Evolutionary conservation across 2,797 vertebrate genomes (phyloP).

Genomic region (Yasuhikotakia modesta): DNA sequence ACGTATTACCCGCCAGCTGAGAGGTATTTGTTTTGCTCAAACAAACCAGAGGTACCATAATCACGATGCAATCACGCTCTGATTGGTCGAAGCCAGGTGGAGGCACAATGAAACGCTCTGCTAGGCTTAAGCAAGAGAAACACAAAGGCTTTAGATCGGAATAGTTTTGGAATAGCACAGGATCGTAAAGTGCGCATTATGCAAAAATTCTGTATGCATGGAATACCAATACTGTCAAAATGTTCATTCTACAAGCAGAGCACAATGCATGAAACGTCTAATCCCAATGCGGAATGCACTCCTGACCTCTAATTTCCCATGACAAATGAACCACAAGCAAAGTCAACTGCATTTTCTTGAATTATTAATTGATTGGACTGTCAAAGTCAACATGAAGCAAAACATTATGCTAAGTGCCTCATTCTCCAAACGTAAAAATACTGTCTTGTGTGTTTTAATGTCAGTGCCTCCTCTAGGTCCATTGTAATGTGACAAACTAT

Average conservation of each 20-base stretch:
- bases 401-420: neutral
- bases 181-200: no score
- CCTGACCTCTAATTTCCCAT: neutral
- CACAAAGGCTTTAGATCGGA: slow-evolving; percentile 43
- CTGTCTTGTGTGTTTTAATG: no score
- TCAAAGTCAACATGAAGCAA: neutral
- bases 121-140: slow-evolving; percentile 19
- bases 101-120: no score
- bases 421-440: neutral
- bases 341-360: neutral
- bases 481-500: no score
- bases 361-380: neutral
- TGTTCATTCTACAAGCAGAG: neutral
- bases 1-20: no score
- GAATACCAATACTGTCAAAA: slow-evolving; percentile 22
- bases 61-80: slow-evolving; percentile 62
- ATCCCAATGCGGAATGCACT: neutral
- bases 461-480: no score
- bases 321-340: neutral
- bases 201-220: neutral
- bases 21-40: slow-evolving; percentile 61
- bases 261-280: neutral
- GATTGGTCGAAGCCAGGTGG: no score
- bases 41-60: slow-evolving; percentile 57
- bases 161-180: neutral